Evolutionary conservation across 2,113 vertebrate species (phyloP).

Genomic region (Antennarius striatus): DNA sequence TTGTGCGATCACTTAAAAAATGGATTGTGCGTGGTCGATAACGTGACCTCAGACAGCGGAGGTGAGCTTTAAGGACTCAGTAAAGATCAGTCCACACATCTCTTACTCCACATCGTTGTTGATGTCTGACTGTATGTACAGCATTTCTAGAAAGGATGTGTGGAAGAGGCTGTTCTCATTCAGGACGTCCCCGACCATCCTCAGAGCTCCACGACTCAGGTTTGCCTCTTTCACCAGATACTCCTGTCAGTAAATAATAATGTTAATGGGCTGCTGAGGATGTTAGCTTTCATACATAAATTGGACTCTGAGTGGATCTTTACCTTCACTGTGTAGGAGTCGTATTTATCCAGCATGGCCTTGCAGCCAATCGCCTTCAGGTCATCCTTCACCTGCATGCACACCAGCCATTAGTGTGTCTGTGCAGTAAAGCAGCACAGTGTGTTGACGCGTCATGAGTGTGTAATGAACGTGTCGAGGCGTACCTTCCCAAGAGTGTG

Average conservation of each 20-base stretch:
- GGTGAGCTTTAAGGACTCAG: too few species aligned
- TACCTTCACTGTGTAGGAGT: conserved; percentile 82
- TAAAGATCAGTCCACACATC: not conserved
- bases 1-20: too few species aligned
- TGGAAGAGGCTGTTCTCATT: conserved; percentile 82
- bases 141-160: conserved; percentile 72
- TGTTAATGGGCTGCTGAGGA: too few species aligned
- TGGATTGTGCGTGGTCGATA: too few species aligned
- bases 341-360: conserved; percentile 73
- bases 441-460: too few species aligned
- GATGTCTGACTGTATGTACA: conserved; percentile 78
- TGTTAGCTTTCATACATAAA: too few species aligned
- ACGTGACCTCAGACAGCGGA: too few species aligned
- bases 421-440: too few species aligned
- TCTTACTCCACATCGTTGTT: conserved; percentile 74
- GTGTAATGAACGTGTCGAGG: not conserved
- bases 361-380: conserved; percentile 70
- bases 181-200: conserved; percentile 82
- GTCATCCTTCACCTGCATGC: conserved; percentile 73
- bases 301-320: not conserved
- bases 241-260: conserved; percentile 56
- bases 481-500: conserved; percentile 75
- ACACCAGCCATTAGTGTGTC: not conserved
- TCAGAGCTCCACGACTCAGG: conserved; percentile 76
- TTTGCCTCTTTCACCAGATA: conserved; percentile 79